Conservation (phyloP, 2,113 vertebrate species). For the Pithys albifrons region DNA sequence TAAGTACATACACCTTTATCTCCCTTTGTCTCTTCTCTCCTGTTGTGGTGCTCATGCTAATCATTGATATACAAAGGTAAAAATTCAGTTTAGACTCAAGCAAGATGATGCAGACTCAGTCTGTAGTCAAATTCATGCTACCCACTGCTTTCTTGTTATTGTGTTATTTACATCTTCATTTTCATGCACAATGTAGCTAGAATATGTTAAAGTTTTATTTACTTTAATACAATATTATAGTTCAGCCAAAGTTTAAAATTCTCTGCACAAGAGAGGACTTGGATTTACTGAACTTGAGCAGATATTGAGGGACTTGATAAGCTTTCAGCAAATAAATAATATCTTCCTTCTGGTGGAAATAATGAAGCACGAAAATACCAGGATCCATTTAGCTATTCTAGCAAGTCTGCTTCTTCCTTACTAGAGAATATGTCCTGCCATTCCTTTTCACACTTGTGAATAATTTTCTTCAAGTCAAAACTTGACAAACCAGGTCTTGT, state of each 20-base stretch:
- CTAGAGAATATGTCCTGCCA: neutral
- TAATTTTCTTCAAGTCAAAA: neutral
- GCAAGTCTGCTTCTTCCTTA: neutral
- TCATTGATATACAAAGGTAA: neutral
- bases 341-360: neutral
- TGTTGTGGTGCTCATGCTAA: neutral
- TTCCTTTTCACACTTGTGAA: neutral
- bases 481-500: neutral
- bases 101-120: neutral
- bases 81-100: neutral
- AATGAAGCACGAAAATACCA: neutral
- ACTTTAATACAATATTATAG: neutral
- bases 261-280: neutral
- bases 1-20: neutral
- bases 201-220: neutral
- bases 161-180: neutral
- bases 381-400: neutral
- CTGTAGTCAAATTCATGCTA: neutral
- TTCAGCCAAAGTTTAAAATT: conserved; percentile 21
- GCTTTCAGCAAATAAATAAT: neutral
- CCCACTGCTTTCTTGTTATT: neutral
- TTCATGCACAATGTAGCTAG: neutral
- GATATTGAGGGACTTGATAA: neutral
- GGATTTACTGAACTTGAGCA: neutral
- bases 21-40: neutral